phyloP scores from a whole-genome alignment of 2,888 invertebrate genomes.

The Tiphia femorata region DNA sequence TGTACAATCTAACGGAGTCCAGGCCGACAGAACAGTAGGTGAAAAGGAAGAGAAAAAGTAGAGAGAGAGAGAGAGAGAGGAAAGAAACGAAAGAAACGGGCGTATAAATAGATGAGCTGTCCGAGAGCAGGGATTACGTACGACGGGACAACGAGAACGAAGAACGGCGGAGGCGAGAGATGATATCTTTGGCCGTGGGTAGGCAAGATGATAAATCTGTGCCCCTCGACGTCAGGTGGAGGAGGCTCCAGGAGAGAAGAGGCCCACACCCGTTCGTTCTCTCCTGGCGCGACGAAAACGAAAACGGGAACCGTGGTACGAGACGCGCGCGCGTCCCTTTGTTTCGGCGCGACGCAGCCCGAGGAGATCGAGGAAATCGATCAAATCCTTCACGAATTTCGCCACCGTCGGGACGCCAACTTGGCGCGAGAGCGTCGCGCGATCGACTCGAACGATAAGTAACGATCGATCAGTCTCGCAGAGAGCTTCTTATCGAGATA shows the following conservation, averaged over 20 bases:
- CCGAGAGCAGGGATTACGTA: slow-evolving; percentile 52
- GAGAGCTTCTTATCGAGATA: too few species aligned
- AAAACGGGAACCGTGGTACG: slow-evolving; percentile 11
- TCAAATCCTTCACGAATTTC: slow-evolving; percentile 51
- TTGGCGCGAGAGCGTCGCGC: slow-evolving; percentile 13
- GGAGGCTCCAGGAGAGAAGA: slow-evolving; percentile 19
- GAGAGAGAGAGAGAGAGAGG: slow-evolving; percentile 11
- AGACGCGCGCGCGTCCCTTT: slow-evolving; percentile 43
- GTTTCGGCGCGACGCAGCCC: slow-evolving; percentile 45
- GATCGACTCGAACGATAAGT: slow-evolving; percentile 19
- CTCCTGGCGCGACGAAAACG: background rate
- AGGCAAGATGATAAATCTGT: slow-evolving; percentile 65
- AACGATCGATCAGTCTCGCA: too few species aligned
- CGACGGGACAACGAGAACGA: slow-evolving; percentile 51
- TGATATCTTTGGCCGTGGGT: slow-evolving; percentile 63
- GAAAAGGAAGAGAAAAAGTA: slow-evolving; percentile 8
- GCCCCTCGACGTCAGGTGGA: slow-evolving; percentile 58
- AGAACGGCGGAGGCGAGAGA: slow-evolving; percentile 56
- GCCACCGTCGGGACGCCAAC: slow-evolving; percentile 43
- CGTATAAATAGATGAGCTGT: slow-evolving; percentile 58
- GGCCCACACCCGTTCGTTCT: slow-evolving; percentile 7
- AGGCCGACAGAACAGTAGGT: slow-evolving; percentile 9
- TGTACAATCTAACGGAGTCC: too few species aligned
- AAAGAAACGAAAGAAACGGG: slow-evolving; percentile 40
- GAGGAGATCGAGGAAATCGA: slow-evolving; percentile 51